Base-by-base conservation (phyloP, 2,113 vertebrate genomes). In the Notiomystis cincta region DNA sequence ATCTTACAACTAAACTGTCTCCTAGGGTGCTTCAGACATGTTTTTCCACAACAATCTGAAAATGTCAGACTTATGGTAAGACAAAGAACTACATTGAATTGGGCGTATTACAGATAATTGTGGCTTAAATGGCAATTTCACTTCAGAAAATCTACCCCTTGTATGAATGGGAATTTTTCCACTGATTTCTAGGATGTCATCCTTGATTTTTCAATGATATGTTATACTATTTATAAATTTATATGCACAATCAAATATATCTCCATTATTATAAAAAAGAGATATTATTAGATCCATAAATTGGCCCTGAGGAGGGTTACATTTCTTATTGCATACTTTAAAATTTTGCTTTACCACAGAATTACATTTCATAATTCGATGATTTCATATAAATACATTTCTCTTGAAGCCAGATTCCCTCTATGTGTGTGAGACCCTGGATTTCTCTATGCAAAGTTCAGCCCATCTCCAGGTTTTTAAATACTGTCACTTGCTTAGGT, bases 301-400 rank as follows among this genome's bases (percentile, higher is more conserved):
- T 82, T 92, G 28, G 20, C 54, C 64, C 78, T 84, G 48, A 73
- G 73, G 61, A 78, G 19, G 61, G 13, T 78, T 78, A 45, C 13
- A n/a, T 48, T 70, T 81, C 87, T 93, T 96, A 93, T 44, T 53
- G 64, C 38, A 54, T 72, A n/a, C 28, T 18, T 73, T 93, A 45
- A 97, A 97, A 96, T 87, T 91, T 82, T 94, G 37, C 79, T 95
- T 81, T 93, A 92, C 50, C 9, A 0, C 25, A 87, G 51, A 91
- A 91, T 24, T 79, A 14, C 18, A n/a, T 84, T 73, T 78, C 67
- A 73, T 86, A 87, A 90, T 96, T 95, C 95, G 66, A 77, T 89
- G 37, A 87, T 93, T 75, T 97, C 66, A 80, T 94, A 93, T 37
- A 85, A 89, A 79, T 10, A 48, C 1, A 1, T 64, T 56, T 62